Conservation (phyloP, 2,113 vertebrate species). For the Cricetomys ansorgei region DNA sequence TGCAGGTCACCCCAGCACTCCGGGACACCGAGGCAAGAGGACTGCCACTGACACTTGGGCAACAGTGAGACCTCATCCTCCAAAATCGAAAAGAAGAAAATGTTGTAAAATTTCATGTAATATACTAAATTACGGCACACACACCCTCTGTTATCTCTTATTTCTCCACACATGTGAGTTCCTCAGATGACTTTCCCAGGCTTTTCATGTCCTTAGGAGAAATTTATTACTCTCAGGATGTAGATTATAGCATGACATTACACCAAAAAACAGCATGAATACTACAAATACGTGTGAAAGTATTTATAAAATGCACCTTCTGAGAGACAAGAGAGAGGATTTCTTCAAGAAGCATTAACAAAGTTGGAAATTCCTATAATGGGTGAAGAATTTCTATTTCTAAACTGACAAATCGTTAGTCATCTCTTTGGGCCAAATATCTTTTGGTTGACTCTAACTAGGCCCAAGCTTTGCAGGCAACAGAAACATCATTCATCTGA, state of each 20-base stretch:
- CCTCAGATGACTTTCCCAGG: constrained; percentile 58
- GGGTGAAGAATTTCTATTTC: neutral
- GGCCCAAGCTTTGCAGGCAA: neutral
- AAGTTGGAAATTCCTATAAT: neutral
- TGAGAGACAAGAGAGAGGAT: neutral
- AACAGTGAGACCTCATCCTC: neutral
- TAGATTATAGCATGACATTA: neutral
- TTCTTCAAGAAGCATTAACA: neutral
- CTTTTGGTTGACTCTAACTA: constrained; percentile 70
- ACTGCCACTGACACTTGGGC: neutral
- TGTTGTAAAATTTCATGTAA: constrained; percentile 60
- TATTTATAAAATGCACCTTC: constrained; percentile 4
- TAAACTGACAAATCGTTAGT: neutral
- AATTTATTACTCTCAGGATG: constrained; percentile 34
- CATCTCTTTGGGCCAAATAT: constrained; percentile 2
- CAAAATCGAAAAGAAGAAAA: neutral
- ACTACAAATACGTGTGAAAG: neutral
- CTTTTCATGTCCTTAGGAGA: constrained; percentile 66
- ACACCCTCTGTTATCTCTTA: constrained; percentile 39
- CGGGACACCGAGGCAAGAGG: neutral
- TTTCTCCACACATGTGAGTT: neutral
- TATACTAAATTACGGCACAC: constrained; percentile 71
- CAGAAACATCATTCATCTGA: neutral
- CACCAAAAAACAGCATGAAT: neutral
- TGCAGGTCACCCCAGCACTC: neutral